A percentile compares a stretch with the other conserved stretches of the same genome.
Evolutionary conservation across 2,797 vertebrate species (phyloP).

Genomic region (Sciaenops ocellatus): DNA sequence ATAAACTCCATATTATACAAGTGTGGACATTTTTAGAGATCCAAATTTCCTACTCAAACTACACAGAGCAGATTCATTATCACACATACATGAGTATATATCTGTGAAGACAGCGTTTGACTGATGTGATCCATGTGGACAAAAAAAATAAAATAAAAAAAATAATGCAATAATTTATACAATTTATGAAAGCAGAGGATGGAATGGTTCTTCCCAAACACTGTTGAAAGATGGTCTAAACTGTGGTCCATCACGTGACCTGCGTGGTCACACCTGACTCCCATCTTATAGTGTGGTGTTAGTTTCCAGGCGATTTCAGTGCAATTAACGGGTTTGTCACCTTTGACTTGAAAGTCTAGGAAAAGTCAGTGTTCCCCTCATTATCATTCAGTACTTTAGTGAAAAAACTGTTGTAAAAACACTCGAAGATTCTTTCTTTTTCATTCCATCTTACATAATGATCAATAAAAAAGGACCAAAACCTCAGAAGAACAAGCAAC

Average conservation of each 20-base stretch:
- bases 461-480: background rate
- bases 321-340: slow-evolving; percentile 33
- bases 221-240: slow-evolving; percentile 18
- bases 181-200: slow-evolving; percentile 30
- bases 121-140: slow-evolving; percentile 23
- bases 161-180: slow-evolving; percentile 21
- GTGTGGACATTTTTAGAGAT: slow-evolving; percentile 8
- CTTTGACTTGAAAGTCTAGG: slow-evolving; percentile 11
- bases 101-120: slow-evolving; percentile 24
- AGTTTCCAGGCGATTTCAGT: slow-evolving; percentile 36
- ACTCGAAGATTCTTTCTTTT: slow-evolving; percentile 4
- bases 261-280: background rate
- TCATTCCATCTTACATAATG: slow-evolving; percentile 7
- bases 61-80: slow-evolving; percentile 23
- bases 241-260: slow-evolving; percentile 6
- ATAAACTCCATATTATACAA: slow-evolving; percentile 33
- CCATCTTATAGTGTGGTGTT: background rate
- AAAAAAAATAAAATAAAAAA: slow-evolving; percentile 9
- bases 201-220: slow-evolving; percentile 40
- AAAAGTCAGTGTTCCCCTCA: slow-evolving; percentile 3
- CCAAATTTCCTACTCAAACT: slow-evolving; percentile 16
- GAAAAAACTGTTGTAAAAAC: slow-evolving; percentile 23
- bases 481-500: background rate
- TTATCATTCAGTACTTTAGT: slow-evolving; percentile 8
- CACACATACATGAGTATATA: slow-evolving; percentile 12